Base-by-base conservation (phyloP, 2,888 invertebrate species). In the Aphrophora alni region DNA sequence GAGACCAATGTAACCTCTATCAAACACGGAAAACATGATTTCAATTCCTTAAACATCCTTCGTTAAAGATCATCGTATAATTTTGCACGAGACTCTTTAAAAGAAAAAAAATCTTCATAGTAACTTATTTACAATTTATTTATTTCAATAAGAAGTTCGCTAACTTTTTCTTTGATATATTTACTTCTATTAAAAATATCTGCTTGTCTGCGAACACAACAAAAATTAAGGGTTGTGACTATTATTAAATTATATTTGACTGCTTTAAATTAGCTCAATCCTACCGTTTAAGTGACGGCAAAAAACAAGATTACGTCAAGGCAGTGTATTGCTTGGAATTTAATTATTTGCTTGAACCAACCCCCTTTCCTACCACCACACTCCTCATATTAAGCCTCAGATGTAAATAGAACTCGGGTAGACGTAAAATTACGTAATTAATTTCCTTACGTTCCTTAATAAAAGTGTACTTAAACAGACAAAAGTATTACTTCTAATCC, bases 401-500 rank as follows among this genome's bases (percentile, higher is more conserved):
- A n/a, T 59, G 59, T 59, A 14, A 44, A 44, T 12, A 44, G 44
- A 59, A 59, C 59, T 59, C 59, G 59, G 59, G 59, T 21, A 21
- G 59, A 59, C 59, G 59, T 59, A 59, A 59, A 59, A 59, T 59
- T n/a, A 59, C 59, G 14, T 33, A 33, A 33, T 33, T 44, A 44
- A 44, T 44, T 33, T 21, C 59, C 59, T 21, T 21, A 5, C n/a
- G n/a, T n/a, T n/a, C n/a, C n/a, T n/a, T n/a, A 59, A 21, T 21
- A 21, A 21, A 59, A 59, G 21, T 21, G 10, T 21, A 44, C 33
- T 59, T 21, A n/a, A n/a, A n/a, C 33, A 33, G 33, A 33, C 33
- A 33, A 59, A 21, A 59, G 21, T 77, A 69, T 28, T 44, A 75
- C 75, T 38, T 44, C 75, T 26, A 75, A 51, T 38, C 75, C 74